These are phyloP conservation scores for Nesoenas mayeri DNA, from an alignment of 2,113 vertebrate species.

Conservation along the genomic window DNA sequence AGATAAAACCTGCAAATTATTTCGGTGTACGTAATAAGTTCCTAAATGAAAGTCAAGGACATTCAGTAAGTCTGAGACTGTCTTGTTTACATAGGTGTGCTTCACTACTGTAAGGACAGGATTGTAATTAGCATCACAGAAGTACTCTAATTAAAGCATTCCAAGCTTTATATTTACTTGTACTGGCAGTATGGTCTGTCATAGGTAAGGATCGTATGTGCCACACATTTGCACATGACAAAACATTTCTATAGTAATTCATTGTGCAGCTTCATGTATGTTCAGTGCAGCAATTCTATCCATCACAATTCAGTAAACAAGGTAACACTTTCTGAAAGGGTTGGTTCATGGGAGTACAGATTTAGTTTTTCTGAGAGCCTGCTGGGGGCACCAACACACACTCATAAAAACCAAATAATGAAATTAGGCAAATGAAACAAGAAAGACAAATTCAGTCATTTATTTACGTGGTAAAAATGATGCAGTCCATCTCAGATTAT, in stretches of 20 bases:
- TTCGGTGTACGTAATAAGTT: neutral
- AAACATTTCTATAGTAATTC: neutral
- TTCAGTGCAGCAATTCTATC: neutral
- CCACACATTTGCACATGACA: neutral
- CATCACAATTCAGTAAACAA: neutral
- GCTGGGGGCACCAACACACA: slow-evolving; percentile 44
- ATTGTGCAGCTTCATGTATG: neutral
- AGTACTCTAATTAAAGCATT: neutral
- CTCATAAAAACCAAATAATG: neutral
- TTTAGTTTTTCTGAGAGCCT: slow-evolving; percentile 36
- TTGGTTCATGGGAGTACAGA: neutral
- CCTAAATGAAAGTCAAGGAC: neutral
- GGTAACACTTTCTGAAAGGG: neutral
- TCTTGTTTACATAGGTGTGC: neutral
- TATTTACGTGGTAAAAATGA: neutral
- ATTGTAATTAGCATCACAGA: neutral
- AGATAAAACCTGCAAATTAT: neutral
- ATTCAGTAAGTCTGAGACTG: neutral
- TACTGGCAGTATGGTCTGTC: neutral
- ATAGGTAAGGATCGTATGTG: neutral
- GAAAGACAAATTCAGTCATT: neutral
- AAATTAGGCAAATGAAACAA: neutral
- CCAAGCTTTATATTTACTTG: neutral
- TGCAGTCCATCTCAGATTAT: neutral
- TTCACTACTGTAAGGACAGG: neutral